Percentiles rank a stretch among this genome's conserved stretches.
Conservation (phyloP, 2,113 vertebrate genomes). For the Dasyurus viverrinus region DNA sequence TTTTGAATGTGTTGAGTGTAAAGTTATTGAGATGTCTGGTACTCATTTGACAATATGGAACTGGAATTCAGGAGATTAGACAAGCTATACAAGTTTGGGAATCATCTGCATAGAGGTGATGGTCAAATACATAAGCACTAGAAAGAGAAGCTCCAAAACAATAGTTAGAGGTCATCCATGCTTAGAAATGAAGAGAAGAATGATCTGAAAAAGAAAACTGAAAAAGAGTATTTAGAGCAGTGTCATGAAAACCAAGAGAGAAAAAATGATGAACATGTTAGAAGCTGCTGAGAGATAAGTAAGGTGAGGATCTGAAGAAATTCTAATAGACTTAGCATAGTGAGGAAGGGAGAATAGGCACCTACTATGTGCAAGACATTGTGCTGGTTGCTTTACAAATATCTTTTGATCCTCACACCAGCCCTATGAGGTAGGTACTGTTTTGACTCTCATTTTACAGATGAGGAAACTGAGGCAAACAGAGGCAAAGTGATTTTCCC, state of each 20-base stretch:
- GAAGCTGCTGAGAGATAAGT: not conserved
- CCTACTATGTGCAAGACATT: not conserved
- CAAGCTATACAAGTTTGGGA: not conserved
- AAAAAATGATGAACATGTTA: not conserved
- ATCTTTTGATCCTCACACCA: not conserved
- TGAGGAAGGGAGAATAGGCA: not conserved
- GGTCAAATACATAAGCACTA: not conserved
- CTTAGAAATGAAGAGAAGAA: not conserved
- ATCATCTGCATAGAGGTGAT: not conserved
- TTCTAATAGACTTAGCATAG: not conserved
- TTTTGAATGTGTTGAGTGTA: not conserved
- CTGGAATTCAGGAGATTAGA: not conserved
- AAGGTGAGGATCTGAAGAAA: not conserved
- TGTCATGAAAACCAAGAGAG: not conserved
- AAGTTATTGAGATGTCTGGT: not conserved
- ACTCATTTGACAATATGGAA: not conserved
- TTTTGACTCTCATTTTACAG: not conserved
- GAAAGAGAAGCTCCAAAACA: not conserved
- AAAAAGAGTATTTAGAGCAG: not conserved
- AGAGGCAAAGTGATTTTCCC: not conserved
- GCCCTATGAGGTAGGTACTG: not conserved
- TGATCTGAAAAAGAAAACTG: not conserved
- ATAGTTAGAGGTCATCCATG: no score
- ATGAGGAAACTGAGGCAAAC: not conserved
- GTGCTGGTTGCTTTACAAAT: not conserved